Conservation (phyloP, 2,888 invertebrate species). For the Sepiola atlantica region DNA sequence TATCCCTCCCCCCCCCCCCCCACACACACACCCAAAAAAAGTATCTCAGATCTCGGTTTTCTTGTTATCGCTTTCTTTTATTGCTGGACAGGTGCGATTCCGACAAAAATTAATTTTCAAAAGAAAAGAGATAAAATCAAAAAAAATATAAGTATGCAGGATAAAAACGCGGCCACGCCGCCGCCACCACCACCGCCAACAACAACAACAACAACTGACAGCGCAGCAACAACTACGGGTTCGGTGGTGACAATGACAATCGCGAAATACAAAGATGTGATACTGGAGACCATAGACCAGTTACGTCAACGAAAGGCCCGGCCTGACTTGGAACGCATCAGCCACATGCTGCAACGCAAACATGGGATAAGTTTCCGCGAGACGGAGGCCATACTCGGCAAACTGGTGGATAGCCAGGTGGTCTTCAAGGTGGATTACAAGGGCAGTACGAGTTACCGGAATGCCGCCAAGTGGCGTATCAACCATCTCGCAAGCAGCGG, state of each 20-base stretch:
- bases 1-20: too few species aligned
- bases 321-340: conserved; percentile 87
- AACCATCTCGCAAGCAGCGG: conserved; percentile 75
- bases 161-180: background rate
- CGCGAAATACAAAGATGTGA: conserved; percentile 79
- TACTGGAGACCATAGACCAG: conserved; percentile 89
- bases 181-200: background rate
- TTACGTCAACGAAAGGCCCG: conserved; percentile 88
- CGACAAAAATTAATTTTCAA: background rate
- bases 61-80: background rate
- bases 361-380: conserved; percentile 82
- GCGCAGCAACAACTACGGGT: background rate
- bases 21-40: too few species aligned
- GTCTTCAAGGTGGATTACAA: conserved; percentile 90
- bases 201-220: background rate
- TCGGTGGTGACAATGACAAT: conserved; percentile 57
- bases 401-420: conserved; percentile 84
- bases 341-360: conserved; percentile 85
- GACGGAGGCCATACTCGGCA: conserved; percentile 80
- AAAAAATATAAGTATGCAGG: background rate
- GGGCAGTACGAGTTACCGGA: conserved; percentile 88
- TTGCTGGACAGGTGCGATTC: background rate
- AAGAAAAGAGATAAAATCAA: background rate
- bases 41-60: background rate
- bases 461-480: conserved; percentile 82